phyloP scores from a whole-genome alignment of 1,140 invertebrate genomes.

The Trachelipus rathkii region DNA sequence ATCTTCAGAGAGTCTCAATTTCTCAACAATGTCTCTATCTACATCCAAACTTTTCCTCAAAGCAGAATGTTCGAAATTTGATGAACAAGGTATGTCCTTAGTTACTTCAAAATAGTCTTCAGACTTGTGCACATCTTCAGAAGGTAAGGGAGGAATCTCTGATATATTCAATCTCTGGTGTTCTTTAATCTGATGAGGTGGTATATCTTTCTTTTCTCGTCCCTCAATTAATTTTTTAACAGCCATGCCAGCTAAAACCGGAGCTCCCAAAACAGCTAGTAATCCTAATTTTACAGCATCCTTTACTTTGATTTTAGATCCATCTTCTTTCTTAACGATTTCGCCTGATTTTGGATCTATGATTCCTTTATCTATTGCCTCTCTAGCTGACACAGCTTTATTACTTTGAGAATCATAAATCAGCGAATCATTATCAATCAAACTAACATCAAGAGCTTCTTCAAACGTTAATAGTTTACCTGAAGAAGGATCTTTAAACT shows the following conservation, averaged over 20 bases:
- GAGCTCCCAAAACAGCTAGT: conserved; percentile 57
- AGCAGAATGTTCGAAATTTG: no score
- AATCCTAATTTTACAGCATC: conserved; percentile 83
- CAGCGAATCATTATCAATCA: conserved; percentile 70
- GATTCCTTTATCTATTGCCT: conserved; percentile 68
- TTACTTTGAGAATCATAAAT: conserved; percentile 61
- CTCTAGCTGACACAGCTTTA: conserved; percentile 61
- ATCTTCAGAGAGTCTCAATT: no score
- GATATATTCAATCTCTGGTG: no score
- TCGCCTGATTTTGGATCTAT: conserved; percentile 73
- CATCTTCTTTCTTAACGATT: conserved; percentile 56
- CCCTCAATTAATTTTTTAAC: conserved; percentile 59
- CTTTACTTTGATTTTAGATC: conserved; percentile 56
- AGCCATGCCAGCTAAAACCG: conserved; percentile 67
- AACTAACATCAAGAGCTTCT: conserved; percentile 68
- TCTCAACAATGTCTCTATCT: no score
- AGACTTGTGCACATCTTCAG: no score
- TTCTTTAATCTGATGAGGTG: no score
- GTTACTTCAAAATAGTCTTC: no score
- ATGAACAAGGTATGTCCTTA: no score
- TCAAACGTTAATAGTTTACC: conserved; percentile 69
- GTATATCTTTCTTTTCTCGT: background rate
- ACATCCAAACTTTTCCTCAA: no score
- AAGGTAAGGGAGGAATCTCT: no score
- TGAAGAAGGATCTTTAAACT: conserved; percentile 73